phyloP scores from a whole-genome alignment of 2,797 vertebrate genomes.

The Miichthys miiuy region DNA sequence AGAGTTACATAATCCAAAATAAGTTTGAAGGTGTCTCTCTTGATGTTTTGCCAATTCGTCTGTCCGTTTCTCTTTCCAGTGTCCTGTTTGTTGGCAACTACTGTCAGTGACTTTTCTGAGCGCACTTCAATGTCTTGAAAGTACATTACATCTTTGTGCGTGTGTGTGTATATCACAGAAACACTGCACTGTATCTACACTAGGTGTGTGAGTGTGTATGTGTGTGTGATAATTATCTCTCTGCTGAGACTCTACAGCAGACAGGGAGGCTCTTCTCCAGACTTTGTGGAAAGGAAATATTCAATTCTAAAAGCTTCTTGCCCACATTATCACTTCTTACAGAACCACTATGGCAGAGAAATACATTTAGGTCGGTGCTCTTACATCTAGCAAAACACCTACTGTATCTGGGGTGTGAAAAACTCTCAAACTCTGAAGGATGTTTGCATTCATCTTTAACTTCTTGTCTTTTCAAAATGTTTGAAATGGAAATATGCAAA shows the following conservation, averaged over 20 bases:
- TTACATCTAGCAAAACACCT: slow-evolving; percentile 25
- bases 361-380: slow-evolving; percentile 2
- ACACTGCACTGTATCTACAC: not conserved
- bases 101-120: not conserved
- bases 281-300: slow-evolving; percentile 32
- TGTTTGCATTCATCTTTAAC: not conserved
- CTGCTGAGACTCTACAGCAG: slow-evolving; percentile 23
- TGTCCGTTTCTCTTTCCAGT: slow-evolving; percentile 5
- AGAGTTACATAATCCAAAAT: slow-evolving; percentile 17
- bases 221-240: not conserved
- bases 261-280: slow-evolving; percentile 25
- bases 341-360: not conserved
- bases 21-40: slow-evolving; percentile 12
- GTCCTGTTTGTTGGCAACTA: slow-evolving; percentile 9
- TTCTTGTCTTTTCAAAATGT: not conserved
- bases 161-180: not conserved
- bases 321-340: slow-evolving; percentile 35
- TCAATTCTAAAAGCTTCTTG: slow-evolving; percentile 31
- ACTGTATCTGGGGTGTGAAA: not conserved
- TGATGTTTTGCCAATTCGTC: slow-evolving; percentile 6
- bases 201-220: not conserved
- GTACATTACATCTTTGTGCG: not conserved
- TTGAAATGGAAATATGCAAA: not conserved
- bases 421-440: not conserved
- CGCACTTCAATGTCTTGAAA: not conserved